These are phyloP conservation scores for Arbacia lixula DNA, from an alignment of 53 echinoderm and acorn worm genomes.

Conservation along the genomic window DNA sequence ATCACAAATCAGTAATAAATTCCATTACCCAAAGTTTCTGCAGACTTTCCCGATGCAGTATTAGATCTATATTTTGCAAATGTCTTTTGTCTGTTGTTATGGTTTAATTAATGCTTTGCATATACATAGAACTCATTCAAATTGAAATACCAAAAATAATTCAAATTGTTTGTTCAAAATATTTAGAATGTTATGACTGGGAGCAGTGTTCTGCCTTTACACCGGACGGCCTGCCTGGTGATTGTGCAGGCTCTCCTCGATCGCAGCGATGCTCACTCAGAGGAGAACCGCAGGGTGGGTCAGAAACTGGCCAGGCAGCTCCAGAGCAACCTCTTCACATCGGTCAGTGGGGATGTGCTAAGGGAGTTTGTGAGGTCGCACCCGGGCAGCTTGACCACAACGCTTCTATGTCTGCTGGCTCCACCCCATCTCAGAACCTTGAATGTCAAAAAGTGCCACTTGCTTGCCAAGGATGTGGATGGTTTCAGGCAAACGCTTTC, in stretches of 20 bases:
- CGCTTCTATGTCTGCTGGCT: slow-evolving; percentile 73
- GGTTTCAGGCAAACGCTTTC: not conserved
- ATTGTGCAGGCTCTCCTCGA: slow-evolving; percentile 8
- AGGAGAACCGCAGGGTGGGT: slow-evolving; percentile 1
- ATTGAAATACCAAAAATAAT: too few species aligned
- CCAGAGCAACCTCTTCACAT: not conserved
- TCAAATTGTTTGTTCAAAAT: too few species aligned
- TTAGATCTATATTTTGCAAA: too few species aligned
- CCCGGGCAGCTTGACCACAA: slow-evolving; percentile 65
- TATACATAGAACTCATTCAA: too few species aligned
- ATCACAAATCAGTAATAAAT: too few species aligned
- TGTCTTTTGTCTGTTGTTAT: too few species aligned
- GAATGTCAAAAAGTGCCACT: slow-evolving; percentile 67
- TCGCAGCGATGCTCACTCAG: slow-evolving; percentile 16
- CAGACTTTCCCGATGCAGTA: too few species aligned
- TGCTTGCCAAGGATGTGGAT: not conserved
- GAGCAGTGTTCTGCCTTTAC: slow-evolving; percentile 19
- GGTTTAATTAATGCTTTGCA: too few species aligned
- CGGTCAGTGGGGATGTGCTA: slow-evolving; percentile 55
- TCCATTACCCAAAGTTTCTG: too few species aligned
- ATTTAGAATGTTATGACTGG: too few species aligned
- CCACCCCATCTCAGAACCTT: slow-evolving; percentile 83
- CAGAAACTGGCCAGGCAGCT: not conserved
- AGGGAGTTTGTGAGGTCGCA: slow-evolving; percentile 66
- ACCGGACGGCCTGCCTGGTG: not conserved